Percentiles rank a stretch among this genome's conserved stretches.
These are phyloP conservation scores for Ctena decussata DNA, from an alignment of 2,888 invertebrate species.

Conservation along the genomic window DNA sequence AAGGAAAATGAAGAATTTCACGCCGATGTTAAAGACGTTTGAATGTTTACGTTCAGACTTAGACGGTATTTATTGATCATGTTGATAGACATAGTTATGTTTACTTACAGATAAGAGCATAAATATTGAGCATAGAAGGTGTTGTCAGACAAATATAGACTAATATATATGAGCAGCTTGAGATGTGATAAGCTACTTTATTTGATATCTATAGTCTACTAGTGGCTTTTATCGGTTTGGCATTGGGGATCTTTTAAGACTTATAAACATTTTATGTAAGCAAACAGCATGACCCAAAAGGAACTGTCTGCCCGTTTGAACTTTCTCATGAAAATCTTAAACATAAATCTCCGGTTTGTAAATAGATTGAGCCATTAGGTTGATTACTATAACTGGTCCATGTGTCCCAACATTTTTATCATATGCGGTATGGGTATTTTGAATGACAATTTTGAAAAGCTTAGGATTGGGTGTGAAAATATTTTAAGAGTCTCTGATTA, in stretches of 20 bases:
- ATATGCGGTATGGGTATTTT: no score
- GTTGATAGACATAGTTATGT: no score
- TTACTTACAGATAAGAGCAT: not conserved
- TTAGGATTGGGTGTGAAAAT: no score
- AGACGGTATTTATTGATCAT: no score
- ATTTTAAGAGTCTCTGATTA: no score
- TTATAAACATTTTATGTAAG: not conserved
- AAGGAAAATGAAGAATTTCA: slow-evolving; percentile 4
- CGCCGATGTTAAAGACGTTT: not conserved
- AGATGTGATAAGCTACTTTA: not conserved
- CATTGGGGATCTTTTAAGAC: not conserved
- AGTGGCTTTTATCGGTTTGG: not conserved
- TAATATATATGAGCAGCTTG: not conserved
- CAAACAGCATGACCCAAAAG: not conserved
- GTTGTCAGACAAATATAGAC: not conserved
- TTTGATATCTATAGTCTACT: not conserved
- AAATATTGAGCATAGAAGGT: slow-evolving; percentile 11
- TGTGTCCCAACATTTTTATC: no score
- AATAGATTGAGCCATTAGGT: no score
- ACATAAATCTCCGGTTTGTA: no score
- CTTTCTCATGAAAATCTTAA: no score
- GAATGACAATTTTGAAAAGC: no score
- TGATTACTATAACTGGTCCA: no score
- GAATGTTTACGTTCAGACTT: not conserved
- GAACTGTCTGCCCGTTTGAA: no score